Base-by-base conservation (phyloP, 2,113 vertebrate genomes). In the Barnardius zonarius region DNA sequence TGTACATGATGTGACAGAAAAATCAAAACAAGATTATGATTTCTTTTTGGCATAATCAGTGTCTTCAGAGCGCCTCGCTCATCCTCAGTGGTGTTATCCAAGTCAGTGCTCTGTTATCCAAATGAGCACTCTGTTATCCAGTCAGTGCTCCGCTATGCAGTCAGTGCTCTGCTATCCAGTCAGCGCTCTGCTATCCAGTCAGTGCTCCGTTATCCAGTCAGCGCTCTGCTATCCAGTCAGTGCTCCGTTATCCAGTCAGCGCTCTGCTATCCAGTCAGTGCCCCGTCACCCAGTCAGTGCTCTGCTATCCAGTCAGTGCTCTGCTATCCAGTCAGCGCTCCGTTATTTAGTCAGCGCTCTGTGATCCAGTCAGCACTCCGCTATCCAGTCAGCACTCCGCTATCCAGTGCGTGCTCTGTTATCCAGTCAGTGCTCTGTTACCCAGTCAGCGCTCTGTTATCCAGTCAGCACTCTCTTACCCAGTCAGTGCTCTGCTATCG, bases 1-100 rank as follows among this genome's bases (percentile, higher is more conserved):
- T 68, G 31, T 93, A 74, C 49, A 67, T 25, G 79, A 95, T 39
- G 91, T 96, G 67, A 96, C 91, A 37, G 76, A 97, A 82, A 97
- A 95, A 68, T 37, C 88, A 79, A 94, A 54, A 78, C 67, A 95
- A 55, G 93, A 95, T 83, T 74, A 78, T 93, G 30, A 75, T 63
- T 66, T 69, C n/a, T 73, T 31, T 66, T 31, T 66, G 48, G 23
- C 24, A 35, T 28, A 59, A 55, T 48, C 22, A 43, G 27, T 75
- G 31, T 16, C 68, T 51, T 66, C 57, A 18, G 37, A 57, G 11
- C 20, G 20, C 19, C 48, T 73, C 0, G 1, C 9, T 76, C 0
- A 0, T 55, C 67, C 25, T 63, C 48, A n/a, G 17, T 54, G 8
- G 33, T 49, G 19, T 14, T 57, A 14, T 9, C 31, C 4, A 4